A percentile compares a stretch with the other conserved stretches of the same genome.
These are phyloP conservation scores for Herpailurus yagouaroundi DNA, from an alignment of 2,113 vertebrate species.

Conservation along the genomic window DNA sequence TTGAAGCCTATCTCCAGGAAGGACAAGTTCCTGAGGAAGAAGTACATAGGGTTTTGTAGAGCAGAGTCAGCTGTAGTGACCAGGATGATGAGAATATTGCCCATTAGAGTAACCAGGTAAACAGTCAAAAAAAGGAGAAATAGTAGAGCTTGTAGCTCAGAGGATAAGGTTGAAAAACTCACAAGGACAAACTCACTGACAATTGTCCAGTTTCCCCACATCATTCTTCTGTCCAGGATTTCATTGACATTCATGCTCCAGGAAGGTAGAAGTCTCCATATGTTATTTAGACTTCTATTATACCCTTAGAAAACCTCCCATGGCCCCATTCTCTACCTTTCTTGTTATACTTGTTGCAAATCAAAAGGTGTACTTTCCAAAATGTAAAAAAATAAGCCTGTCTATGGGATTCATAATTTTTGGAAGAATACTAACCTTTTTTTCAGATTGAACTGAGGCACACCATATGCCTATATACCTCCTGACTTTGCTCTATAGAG, in stretches of 20 bases:
- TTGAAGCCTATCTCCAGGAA: constrained; percentile 80
- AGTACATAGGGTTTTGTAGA: constrained; percentile 78
- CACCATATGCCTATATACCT: background rate
- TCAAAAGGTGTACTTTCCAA: background rate
- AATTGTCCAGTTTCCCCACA: constrained; percentile 69
- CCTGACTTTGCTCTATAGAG: background rate
- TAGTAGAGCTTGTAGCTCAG: constrained; percentile 63
- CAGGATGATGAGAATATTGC: constrained; percentile 77
- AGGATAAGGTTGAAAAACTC: constrained; percentile 67
- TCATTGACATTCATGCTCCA: background rate
- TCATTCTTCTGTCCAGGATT: constrained; percentile 51
- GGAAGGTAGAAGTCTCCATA: background rate
- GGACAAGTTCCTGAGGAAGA: constrained; percentile 76
- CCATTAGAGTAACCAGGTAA: constrained; percentile 73
- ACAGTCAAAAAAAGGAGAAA: constrained; percentile 73
- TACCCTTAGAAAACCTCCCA: background rate
- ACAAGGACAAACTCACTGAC: constrained; percentile 77
- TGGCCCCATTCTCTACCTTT: background rate
- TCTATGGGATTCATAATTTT: background rate
- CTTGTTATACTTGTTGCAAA: background rate
- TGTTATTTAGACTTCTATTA: background rate
- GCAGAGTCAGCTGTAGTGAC: constrained; percentile 71
- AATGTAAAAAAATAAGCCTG: background rate
- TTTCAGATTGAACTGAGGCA: background rate
- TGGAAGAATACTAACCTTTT: background rate